Evolutionary conservation across 2,888 invertebrate genomes (phyloP), one percentile per base, ranked within the genome.

Genomic region (Coecobrya sp.): DNA sequence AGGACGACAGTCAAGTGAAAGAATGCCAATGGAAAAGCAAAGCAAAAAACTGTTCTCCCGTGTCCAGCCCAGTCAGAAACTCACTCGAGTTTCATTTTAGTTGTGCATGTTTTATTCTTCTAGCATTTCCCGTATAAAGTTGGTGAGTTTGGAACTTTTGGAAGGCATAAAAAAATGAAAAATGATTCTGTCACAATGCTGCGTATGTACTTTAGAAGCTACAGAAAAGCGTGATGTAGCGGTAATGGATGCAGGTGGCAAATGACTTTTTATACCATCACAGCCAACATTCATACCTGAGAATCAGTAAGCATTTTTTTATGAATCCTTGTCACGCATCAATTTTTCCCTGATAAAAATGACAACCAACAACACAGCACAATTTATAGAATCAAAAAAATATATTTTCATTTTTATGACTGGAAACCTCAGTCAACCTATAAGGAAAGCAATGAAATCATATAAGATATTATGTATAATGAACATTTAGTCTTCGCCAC

Each of bases 271-370:
- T 0, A 0, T 62, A 62, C 25, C 49, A 49, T 1, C n/a, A 19
- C n/a, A n/a, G 19, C n/a, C 7, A n/a, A 55, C 55, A n/a, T 55
- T 55, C 55, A 55, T 19, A 55, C 19, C 19, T 19, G 16, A 16
- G 49, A 49, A 16, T 13, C n/a, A n/a, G n/a, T n/a, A n/a, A n/a
- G n/a, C n/a, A n/a, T n/a, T n/a, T 22, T 79, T 79, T 79, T 79
- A 79, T 79, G 52, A 52, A 79, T 52, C 27, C 27, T 79, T 79
- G 79, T 79, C 79, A 79, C 79, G 79, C 52, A 79, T 11, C 73
- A 16, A 45, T 73, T 45, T 7, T 73, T 11, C 10, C 8, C 13
- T n/a, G n/a, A n/a, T n/a, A 73, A 52, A 52, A 52, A 76, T 76
- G 49, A 70, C 68, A 70, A 3, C 13, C 36, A 36, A 65, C 68